Conservation (phyloP, 2,113 vertebrate species). For the Elachura formosa region DNA sequence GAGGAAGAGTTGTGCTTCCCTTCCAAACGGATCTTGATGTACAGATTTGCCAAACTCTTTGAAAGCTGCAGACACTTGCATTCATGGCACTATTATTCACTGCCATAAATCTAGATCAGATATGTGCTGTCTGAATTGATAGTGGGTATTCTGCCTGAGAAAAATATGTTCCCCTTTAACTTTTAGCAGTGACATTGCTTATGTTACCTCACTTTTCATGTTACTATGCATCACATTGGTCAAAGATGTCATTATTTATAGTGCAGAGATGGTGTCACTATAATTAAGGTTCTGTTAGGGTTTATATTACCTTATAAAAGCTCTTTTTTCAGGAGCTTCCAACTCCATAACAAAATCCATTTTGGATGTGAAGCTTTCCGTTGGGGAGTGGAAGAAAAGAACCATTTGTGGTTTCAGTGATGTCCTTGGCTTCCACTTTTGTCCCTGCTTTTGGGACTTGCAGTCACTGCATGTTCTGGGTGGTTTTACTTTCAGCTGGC, state of each 20-base stretch:
- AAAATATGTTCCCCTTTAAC: conserved; percentile 52
- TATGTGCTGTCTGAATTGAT: conserved; percentile 43
- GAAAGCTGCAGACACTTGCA: conserved; percentile 48
- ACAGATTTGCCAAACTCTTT: conserved; percentile 27
- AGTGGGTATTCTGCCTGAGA: conserved; percentile 38
- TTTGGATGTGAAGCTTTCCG: neutral
- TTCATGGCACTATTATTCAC: conserved; percentile 52
- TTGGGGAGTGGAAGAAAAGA: neutral
- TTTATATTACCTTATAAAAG: conserved; percentile 52
- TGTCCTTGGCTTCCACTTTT: neutral
- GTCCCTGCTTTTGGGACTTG: neutral
- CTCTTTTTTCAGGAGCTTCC: conserved; percentile 11
- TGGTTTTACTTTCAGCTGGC: neutral
- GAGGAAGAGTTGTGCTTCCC: conserved; percentile 14
- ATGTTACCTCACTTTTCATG: conserved; percentile 26
- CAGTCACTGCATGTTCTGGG: neutral
- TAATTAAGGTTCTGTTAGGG: conserved; percentile 54
- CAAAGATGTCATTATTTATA: conserved; percentile 44
- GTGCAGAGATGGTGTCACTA: conserved; percentile 11
- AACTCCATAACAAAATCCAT: neutral
- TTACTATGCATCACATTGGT: conserved; percentile 29
- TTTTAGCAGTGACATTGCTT: conserved; percentile 60
- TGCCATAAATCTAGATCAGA: conserved; percentile 50
- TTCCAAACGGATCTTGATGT: conserved; percentile 32
- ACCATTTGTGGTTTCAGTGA: neutral